Percentiles rank a stretch among this genome's conserved stretches.
phyloP scores from a whole-genome alignment of 2,888 invertebrate species.

The Drosophila kambysellisi region DNA sequence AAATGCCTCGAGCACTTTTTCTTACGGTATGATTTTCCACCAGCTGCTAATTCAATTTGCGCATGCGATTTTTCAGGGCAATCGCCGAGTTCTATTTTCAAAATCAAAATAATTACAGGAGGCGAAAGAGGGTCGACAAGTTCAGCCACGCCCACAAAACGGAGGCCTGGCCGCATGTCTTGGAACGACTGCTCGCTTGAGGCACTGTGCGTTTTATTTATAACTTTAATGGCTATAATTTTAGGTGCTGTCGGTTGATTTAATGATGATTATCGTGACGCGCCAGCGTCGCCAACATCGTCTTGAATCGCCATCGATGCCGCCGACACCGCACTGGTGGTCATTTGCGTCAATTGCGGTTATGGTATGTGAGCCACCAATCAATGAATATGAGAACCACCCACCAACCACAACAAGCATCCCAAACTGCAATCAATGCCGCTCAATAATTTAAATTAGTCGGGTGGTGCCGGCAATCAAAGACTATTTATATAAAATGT shows the following conservation, averaged over 20 bases:
- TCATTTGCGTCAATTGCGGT: conserved; percentile 68
- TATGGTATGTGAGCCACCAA: conserved; percentile 27
- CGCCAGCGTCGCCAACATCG: conserved; percentile 38
- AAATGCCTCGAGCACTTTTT: background rate
- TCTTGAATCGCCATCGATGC: conserved; percentile 28
- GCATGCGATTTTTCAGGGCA: conserved; percentile 55
- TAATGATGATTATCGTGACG: conserved; percentile 75
- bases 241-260: conserved; percentile 74
- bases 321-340: conserved; percentile 29
- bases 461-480: background rate
- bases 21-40: conserved; percentile 26
- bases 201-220: conserved; percentile 68
- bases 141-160: conserved; percentile 60
- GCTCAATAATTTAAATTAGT: conserved; percentile 73
- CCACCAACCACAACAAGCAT: background rate
- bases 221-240: conserved; percentile 81
- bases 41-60: conserved; percentile 57
- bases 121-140: conserved; percentile 22
- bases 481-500: conserved; percentile 43
- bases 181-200: conserved; percentile 2
- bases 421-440: conserved; percentile 62
- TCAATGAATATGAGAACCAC: conserved; percentile 38
- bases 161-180: conserved; percentile 37
- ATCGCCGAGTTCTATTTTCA: conserved; percentile 50
- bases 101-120: conserved; percentile 74